Conservation (phyloP, 2,113 vertebrate species). For the Prunella himalayana region DNA sequence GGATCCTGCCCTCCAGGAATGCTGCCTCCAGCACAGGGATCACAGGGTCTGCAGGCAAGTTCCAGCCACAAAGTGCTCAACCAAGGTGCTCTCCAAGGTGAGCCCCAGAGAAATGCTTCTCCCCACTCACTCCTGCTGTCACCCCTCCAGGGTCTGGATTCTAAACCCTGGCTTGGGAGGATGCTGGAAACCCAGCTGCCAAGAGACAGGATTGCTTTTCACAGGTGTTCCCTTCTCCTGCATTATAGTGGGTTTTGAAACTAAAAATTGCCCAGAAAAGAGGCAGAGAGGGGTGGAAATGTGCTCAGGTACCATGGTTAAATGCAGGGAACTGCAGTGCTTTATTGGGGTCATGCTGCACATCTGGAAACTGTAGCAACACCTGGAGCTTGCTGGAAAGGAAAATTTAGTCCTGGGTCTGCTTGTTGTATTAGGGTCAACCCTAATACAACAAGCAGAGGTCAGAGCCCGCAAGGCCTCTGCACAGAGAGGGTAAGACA, state of each 20-base stretch:
- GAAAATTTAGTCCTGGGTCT: neutral
- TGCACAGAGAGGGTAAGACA: neutral
- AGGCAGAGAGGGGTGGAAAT: neutral
- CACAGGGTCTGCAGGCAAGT: neutral
- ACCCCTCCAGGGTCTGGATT: neutral
- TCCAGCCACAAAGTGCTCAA: neutral
- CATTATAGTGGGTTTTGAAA: neutral
- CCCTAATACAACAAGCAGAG: neutral
- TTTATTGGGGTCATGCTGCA: neutral
- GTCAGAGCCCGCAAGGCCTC: neutral
- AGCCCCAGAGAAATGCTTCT: neutral
- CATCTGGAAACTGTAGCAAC: neutral
- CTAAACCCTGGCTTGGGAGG: neutral
- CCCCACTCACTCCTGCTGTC: neutral
- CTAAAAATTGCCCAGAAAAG: neutral
- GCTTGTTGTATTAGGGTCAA: too few relatives aligned
- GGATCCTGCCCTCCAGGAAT: neutral
- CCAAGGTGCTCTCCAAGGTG: rapidly evolving
- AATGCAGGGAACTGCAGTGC: neutral
- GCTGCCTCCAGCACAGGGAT: neutral
- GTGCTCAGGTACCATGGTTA: neutral
- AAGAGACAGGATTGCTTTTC: neutral
- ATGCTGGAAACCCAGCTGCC: neutral
- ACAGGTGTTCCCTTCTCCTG: neutral
- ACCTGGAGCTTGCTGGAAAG: neutral